phyloP scores from a whole-genome alignment of 2,888 invertebrate species.

The Xanthia icteritia region DNA sequence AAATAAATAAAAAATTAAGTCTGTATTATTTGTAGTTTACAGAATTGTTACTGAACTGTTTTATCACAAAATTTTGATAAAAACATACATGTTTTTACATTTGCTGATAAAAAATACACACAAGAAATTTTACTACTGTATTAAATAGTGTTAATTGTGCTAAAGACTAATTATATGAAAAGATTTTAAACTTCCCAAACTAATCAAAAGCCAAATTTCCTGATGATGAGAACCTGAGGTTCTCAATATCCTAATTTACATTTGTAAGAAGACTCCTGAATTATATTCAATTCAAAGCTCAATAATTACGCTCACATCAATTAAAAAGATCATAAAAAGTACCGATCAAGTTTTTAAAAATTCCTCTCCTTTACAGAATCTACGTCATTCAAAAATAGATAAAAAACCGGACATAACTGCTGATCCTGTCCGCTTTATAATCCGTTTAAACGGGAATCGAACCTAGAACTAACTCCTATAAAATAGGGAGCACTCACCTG shows the following conservation, averaged over 20 bases:
- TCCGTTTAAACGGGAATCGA: constrained; percentile 67
- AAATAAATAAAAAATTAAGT: no score
- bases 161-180: not conserved
- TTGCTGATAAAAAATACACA: not conserved
- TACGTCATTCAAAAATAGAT: constrained; percentile 1
- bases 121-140: not conserved
- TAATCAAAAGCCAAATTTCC: not conserved
- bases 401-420: constrained; percentile 32
- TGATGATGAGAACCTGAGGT: no score
- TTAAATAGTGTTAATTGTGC: not conserved
- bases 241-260: not conserved
- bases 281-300: not conserved
- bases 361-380: constrained; percentile 20
- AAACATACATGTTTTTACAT: no score
- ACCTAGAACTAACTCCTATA: constrained; percentile 70
- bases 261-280: not conserved
- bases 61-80: not conserved
- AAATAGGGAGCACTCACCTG: constrained; percentile 80
- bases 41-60: not conserved
- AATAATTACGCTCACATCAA: constrained; percentile 15
- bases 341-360: constrained; percentile 38
- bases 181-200: not conserved
- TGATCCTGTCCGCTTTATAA: constrained; percentile 58
- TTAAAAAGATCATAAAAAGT: constrained; percentile 27
- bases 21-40: not conserved